These are phyloP conservation scores for Heliconius sara DNA, from an alignment of 2,888 invertebrate genomes.

Conservation along the genomic window DNA sequence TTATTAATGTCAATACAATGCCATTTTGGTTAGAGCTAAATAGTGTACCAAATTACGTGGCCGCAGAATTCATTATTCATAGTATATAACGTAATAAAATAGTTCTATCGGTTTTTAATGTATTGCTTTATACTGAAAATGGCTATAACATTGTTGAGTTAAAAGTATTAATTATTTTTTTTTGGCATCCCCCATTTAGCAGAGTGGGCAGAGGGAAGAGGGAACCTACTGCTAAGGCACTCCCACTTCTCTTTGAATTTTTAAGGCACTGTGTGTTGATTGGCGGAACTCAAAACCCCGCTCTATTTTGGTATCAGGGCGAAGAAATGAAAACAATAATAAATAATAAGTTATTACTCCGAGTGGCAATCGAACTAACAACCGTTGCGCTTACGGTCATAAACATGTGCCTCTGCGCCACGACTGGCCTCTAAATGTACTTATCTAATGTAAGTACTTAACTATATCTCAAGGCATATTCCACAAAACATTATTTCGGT, in stretches of 20 bases:
- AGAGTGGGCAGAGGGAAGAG: too few relatives aligned
- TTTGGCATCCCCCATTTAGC: too few relatives aligned
- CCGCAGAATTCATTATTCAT: constrained; percentile 19
- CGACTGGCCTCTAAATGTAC: neutral
- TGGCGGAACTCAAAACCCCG: too few relatives aligned
- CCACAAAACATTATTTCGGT: neutral
- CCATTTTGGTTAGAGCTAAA: constrained; percentile 22
- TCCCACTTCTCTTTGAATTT: too few relatives aligned
- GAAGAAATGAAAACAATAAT: too few relatives aligned
- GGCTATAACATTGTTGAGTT: neutral
- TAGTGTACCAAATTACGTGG: constrained; percentile 12
- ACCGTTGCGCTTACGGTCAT: too few relatives aligned
- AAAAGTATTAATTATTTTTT: neutral
- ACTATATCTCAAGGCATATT: neutral
- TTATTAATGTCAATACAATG: constrained; percentile 2
- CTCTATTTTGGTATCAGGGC: too few relatives aligned
- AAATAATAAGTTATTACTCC: too few relatives aligned
- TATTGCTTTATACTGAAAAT: neutral
- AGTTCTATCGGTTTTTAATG: constrained; percentile 15
- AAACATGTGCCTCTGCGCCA: too few relatives aligned
- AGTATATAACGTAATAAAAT: constrained; percentile 15
- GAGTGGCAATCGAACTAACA: too few relatives aligned
- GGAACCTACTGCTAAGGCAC: too few relatives aligned
- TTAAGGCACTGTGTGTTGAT: too few relatives aligned
- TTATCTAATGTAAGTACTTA: neutral